Conservation (phyloP, 2,797 vertebrate species). For the Halcyon smyrnensis region DNA sequence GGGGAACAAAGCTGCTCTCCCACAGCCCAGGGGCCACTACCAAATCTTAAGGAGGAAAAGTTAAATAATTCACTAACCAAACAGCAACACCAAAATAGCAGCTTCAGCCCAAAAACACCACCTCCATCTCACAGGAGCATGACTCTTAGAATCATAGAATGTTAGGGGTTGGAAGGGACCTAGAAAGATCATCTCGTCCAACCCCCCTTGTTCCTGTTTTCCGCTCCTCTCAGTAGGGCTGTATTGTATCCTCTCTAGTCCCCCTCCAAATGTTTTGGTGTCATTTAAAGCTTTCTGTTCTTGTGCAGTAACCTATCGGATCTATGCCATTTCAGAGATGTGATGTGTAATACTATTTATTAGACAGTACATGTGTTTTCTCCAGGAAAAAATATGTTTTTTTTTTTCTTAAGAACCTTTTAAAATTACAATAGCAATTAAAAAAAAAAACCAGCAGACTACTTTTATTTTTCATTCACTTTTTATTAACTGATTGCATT, state of each 20-base stretch:
- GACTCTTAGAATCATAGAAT: no score
- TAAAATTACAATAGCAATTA: background rate
- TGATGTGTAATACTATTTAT: accelerated
- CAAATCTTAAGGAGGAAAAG: background rate
- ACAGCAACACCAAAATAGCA: background rate
- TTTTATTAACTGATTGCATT: background rate
- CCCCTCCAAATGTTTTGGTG: background rate
- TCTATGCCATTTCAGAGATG: background rate
- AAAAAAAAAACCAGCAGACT: background rate
- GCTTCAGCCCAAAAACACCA: background rate
- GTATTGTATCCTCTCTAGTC: background rate
- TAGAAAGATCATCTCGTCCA: no score
- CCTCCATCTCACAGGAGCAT: background rate
- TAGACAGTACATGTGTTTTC: background rate
- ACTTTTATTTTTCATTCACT: background rate
- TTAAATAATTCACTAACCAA: background rate
- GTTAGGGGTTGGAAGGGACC: no score
- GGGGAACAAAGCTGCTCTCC: background rate
- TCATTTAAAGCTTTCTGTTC: background rate
- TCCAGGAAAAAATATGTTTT: background rate
- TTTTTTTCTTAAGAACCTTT: background rate
- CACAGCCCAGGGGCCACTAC: background rate
- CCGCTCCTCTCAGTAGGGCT: background rate
- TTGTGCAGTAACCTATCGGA: background rate
- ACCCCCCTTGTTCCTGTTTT: background rate